Conservation (phyloP, 2,888 invertebrate species). For the Ashinkailepas kermadecensis region DNA sequence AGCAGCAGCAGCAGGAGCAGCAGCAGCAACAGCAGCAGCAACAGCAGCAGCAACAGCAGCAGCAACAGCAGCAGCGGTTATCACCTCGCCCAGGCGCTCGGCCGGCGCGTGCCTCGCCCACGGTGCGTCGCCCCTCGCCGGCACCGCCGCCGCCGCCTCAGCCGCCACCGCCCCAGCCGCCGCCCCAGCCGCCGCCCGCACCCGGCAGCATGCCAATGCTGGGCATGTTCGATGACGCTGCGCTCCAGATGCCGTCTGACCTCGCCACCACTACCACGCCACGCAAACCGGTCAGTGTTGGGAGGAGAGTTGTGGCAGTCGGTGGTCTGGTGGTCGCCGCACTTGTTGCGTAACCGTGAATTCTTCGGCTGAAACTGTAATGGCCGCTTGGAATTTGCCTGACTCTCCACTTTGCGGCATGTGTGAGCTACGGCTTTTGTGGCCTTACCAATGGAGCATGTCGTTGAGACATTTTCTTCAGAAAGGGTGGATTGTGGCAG, state of each 20-base stretch:
- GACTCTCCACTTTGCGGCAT: not conserved
- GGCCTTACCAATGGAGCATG: not conserved
- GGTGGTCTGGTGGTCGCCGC: too few relatives aligned
- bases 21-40: not conserved
- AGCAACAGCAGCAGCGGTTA: not conserved
- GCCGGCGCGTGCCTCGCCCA: not conserved
- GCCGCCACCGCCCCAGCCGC: not conserved
- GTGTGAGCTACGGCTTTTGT: not conserved
- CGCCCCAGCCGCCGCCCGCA: not conserved
- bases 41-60: constrained; percentile 12
- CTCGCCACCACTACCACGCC: not conserved
- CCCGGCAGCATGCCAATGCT: constrained; percentile 29
- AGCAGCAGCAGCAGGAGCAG: constrained; percentile 6
- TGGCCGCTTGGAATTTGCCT: too few relatives aligned
- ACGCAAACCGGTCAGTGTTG: not conserved
- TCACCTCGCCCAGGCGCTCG: not conserved
- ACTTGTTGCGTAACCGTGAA: too few relatives aligned
- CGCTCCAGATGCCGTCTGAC: not conserved
- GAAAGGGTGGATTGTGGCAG: too few relatives aligned
- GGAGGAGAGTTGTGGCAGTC: too few relatives aligned
- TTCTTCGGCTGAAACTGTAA: too few relatives aligned
- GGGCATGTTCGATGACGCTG: constrained; percentile 24
- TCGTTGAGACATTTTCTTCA: too few relatives aligned
- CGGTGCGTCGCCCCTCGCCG: not conserved
- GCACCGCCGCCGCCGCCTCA: constrained; percentile 5